These are phyloP conservation scores for Dicaeum eximium DNA, from an alignment of 2,113 vertebrate genomes.

Conservation along the genomic window DNA sequence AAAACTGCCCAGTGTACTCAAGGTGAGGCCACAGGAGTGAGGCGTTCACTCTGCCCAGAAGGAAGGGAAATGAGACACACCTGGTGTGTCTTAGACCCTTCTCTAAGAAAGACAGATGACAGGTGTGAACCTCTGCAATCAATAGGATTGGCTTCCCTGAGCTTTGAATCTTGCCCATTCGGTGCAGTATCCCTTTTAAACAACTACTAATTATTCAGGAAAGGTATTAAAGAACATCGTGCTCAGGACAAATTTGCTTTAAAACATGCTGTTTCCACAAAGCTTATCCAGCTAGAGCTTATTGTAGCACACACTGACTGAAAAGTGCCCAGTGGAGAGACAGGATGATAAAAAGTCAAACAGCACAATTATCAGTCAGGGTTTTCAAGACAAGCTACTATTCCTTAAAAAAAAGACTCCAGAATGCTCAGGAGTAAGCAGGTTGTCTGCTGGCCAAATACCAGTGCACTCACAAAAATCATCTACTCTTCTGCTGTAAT, in stretches of 20 bases:
- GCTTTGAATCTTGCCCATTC: not conserved
- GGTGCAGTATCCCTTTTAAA: not conserved
- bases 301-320: not conserved
- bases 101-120: not conserved
- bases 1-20: not conserved
- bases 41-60: not conserved
- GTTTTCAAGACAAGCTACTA: not conserved
- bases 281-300: not conserved
- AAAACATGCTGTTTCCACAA: not conserved
- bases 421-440: not conserved
- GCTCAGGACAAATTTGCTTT: not conserved
- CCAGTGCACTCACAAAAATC: not conserved
- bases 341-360: not conserved
- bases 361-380: not conserved
- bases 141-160: not conserved
- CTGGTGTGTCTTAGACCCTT: not conserved
- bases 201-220: not conserved
- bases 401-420: not conserved
- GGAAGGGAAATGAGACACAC: not conserved
- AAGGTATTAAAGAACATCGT: not conserved
- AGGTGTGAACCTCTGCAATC: not conserved
- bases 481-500: not conserved
- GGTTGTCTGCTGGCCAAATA: not conserved
- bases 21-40: not conserved
- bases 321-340: not conserved